Evolutionary conservation across 2,113 vertebrate genomes (phyloP).

Genomic region (Morone saxatilis): DNA sequence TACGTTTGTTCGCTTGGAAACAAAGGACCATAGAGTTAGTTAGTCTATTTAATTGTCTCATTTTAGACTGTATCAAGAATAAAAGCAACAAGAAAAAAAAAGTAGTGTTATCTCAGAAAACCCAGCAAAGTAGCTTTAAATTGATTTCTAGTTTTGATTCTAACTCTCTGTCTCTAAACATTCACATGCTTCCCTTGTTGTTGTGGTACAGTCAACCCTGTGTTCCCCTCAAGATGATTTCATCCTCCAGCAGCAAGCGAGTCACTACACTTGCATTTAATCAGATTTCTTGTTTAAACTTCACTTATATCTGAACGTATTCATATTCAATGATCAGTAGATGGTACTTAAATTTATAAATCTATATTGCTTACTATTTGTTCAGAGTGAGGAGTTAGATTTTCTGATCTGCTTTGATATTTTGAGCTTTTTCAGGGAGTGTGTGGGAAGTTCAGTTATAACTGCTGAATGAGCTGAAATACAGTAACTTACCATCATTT

Average conservation of each 20-base stretch:
- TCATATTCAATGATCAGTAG: neutral
- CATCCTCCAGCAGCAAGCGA: neutral
- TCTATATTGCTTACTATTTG: neutral
- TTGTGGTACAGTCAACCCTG: neutral
- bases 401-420: neutral
- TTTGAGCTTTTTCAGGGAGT: conserved; percentile 3
- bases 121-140: neutral
- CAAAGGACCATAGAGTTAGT: neutral
- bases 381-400: neutral
- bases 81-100: neutral
- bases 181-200: neutral
- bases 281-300: conserved; percentile 12
- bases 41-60: neutral
- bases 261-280: neutral
- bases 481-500: neutral
- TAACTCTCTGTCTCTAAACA: conserved; percentile 10
- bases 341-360: neutral
- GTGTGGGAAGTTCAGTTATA: neutral
- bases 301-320: neutral
- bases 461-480: neutral
- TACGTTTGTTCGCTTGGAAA: neutral
- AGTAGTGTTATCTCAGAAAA: neutral
- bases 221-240: neutral
- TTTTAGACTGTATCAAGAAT: neutral
- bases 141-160: neutral